These are phyloP conservation scores for Nomada flava DNA, from an alignment of 2,888 invertebrate genomes.

Conservation along the genomic window DNA sequence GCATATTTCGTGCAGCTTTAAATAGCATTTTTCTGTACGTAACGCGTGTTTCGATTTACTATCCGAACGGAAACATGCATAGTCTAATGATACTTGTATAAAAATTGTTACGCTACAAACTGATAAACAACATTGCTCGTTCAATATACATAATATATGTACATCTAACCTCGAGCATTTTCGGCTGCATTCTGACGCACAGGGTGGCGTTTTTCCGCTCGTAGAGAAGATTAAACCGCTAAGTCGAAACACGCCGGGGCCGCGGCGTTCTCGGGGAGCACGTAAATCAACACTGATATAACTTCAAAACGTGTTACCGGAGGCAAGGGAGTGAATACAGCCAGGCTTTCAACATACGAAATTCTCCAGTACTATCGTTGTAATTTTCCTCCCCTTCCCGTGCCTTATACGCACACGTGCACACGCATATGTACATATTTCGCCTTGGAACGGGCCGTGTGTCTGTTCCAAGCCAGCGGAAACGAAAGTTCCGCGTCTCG, in stretches of 20 bases:
- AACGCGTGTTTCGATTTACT: background rate
- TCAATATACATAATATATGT: too few relatives aligned
- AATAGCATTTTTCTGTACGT: background rate
- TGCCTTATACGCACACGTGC: background rate
- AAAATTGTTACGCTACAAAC: too few relatives aligned
- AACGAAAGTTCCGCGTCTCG: slow-evolving; percentile 44
- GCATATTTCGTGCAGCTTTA: background rate
- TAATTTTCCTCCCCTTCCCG: slow-evolving; percentile 34
- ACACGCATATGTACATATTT: background rate
- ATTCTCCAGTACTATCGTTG: slow-evolving; percentile 27
- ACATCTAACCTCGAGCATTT: too few relatives aligned
- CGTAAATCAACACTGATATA: slow-evolving; percentile 69
- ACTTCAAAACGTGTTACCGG: slow-evolving; percentile 37
- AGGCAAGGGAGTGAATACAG: slow-evolving; percentile 13
- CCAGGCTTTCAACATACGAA: slow-evolving; percentile 28
- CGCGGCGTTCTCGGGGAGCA: slow-evolving; percentile 58
- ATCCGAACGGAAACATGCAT: background rate
- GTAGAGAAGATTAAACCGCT: slow-evolving; percentile 69
- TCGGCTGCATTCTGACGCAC: background rate
- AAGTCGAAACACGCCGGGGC: slow-evolving; percentile 66
- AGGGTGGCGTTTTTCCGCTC: slow-evolving; percentile 10
- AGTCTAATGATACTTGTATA: background rate
- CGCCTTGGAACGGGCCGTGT: background rate
- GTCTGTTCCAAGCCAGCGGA: slow-evolving; percentile 35
- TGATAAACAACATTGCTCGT: too few relatives aligned